Percentiles rank a stretch among this genome's conserved stretches.
Evolutionary conservation across 2,797 vertebrate species (phyloP).

Genomic region (Nyctalus aviator): DNA sequence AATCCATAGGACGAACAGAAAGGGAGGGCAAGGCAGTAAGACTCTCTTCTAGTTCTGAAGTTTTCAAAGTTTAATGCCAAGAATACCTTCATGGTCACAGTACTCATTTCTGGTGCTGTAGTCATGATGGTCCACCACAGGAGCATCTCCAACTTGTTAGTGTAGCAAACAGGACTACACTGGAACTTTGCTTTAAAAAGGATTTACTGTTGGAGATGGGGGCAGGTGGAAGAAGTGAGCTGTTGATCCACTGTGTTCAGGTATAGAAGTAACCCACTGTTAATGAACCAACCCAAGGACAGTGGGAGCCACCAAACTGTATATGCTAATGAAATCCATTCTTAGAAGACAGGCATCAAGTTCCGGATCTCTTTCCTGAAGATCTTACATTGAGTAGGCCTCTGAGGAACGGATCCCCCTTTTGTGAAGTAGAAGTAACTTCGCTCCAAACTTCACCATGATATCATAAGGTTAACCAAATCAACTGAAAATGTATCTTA

Average conservation of each 20-base stretch:
- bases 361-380: neutral
- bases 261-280: neutral
- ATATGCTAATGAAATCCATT: neutral
- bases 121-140: neutral
- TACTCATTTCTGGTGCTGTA: neutral
- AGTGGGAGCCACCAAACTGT: neutral
- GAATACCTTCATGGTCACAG: neutral
- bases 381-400: neutral
- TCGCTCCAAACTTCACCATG: neutral
- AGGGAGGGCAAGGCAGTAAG: neutral
- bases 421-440: neutral
- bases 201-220: neutral
- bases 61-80: neutral
- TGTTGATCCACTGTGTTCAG: neutral
- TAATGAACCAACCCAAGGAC: neutral
- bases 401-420: neutral
- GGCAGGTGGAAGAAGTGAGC: neutral
- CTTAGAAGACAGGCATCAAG: neutral
- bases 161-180: neutral
- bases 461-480: neutral
- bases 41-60: neutral
- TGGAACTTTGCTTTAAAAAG: neutral
- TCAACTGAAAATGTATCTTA: neutral
- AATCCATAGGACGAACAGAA: neutral
- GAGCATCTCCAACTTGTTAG: too few relatives aligned